These are phyloP conservation scores for Ectemnius cavifrons DNA, from an alignment of 2,888 invertebrate species.

Conservation along the genomic window DNA sequence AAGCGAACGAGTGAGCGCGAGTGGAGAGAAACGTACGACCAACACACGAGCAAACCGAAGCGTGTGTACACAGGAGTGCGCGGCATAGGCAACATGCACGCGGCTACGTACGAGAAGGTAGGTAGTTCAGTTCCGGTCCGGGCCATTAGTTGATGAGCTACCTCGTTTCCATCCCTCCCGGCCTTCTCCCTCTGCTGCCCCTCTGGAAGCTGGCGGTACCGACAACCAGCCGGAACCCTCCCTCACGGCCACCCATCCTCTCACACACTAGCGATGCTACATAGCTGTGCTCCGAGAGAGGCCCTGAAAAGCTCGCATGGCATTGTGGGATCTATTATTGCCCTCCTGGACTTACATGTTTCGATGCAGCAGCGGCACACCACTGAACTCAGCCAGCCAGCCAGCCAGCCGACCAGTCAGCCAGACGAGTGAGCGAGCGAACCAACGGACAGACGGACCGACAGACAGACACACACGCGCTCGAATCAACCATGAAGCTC, in stretches of 20 bases:
- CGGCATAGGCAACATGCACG: conserved; percentile 34
- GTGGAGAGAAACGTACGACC: too few species aligned
- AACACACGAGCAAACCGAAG: conserved; percentile 7
- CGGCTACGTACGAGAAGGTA: conserved; percentile 60
- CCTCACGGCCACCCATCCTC: conserved; percentile 37
- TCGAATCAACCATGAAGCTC: conserved; percentile 38
- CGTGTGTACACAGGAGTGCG: conserved; percentile 22
- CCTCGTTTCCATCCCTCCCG: conserved; percentile 62
- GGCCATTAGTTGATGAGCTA: conserved; percentile 78
- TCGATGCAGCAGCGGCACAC: conserved; percentile 62
- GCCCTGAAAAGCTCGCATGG: conserved; percentile 71
- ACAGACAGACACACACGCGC: conserved; percentile 37
- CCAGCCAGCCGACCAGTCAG: conserved; percentile 47
- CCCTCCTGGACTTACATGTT: conserved; percentile 73
- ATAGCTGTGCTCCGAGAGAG: conserved; percentile 27
- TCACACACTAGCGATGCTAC: conserved; percentile 32
- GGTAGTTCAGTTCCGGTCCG: conserved; percentile 75
- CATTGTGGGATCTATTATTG: conserved; percentile 76
- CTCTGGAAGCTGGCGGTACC: conserved; percentile 46
- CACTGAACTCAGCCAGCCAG: conserved; percentile 47
- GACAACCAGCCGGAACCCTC: conserved; percentile 49
- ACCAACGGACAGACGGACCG: conserved; percentile 43
- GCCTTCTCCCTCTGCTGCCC: conserved; percentile 12
- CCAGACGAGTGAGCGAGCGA: conserved; percentile 40
- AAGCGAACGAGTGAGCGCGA: conserved; percentile 28